These are phyloP conservation scores for Trididemnum clinides DNA, from an alignment of 23 tunicate species.

Conservation along the genomic window DNA sequence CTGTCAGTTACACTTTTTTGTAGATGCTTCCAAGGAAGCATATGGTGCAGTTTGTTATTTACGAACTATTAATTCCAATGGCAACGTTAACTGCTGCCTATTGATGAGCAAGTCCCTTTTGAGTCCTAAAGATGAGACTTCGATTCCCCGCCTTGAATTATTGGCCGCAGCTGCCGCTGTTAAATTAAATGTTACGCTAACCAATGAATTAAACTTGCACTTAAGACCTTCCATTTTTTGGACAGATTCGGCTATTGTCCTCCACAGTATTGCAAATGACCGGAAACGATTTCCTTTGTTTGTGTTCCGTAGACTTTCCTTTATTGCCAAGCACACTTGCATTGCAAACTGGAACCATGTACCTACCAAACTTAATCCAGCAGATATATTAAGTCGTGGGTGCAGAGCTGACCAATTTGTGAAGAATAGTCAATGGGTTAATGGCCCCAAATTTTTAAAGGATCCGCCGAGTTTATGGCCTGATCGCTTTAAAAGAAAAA, in stretches of 20 bases:
- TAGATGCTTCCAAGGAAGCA: not conserved
- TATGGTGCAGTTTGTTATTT: slow-evolving; percentile 2
- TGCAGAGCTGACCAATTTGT: not conserved
- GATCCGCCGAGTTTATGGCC: not conserved
- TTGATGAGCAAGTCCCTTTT: slow-evolving; percentile 6
- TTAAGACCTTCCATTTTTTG: not conserved
- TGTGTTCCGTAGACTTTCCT: not conserved
- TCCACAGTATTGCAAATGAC: not conserved
- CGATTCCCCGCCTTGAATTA: slow-evolving; percentile 10
- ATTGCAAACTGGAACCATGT: slow-evolving; percentile 1
- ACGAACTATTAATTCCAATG: not conserved
- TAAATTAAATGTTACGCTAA: not conserved
- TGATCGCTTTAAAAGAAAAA: not conserved
- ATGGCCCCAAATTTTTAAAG: slow-evolving; percentile 13
- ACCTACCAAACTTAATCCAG: not conserved
- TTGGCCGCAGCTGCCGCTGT: slow-evolving; percentile 19
- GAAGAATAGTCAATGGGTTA: not conserved
- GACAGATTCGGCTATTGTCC: slow-evolving; percentile 10
- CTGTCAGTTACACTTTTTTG: slow-evolving; percentile 2
- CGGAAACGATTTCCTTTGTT: slow-evolving; percentile 2
- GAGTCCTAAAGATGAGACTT: not conserved
- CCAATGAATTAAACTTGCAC: not conserved
- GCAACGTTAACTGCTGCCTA: not conserved
- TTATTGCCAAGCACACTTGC: not conserved
- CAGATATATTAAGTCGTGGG: not conserved